Percentiles rank a stretch among this genome's conserved stretches.
These are phyloP conservation scores for Hedya salicella DNA, from an alignment of 2,888 invertebrate species.

Conservation along the genomic window DNA sequence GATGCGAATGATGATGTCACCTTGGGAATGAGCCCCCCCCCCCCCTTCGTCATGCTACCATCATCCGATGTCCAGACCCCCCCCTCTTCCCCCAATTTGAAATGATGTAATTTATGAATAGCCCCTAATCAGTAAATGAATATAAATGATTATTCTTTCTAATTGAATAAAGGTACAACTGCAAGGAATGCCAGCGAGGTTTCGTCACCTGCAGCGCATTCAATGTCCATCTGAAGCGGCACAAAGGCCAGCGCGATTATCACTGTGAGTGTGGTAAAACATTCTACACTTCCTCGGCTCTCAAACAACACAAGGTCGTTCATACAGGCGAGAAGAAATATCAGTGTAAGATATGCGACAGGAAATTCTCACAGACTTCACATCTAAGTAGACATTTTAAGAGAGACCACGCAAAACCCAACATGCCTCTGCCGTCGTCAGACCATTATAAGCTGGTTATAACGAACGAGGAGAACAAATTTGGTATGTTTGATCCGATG, in stretches of 20 bases:
- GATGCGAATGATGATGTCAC: too few relatives aligned
- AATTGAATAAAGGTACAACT: constrained; percentile 64
- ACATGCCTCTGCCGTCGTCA: constrained; percentile 66
- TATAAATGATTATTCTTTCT: not conserved
- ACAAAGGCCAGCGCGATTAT: constrained; percentile 77
- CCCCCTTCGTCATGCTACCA: too few relatives aligned
- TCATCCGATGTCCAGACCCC: too few relatives aligned
- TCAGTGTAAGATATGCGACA: constrained; percentile 76
- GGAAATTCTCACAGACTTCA: constrained; percentile 77
- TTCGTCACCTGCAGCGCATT: constrained; percentile 77
- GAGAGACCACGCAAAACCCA: constrained; percentile 71
- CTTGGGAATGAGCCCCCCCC: too few relatives aligned
- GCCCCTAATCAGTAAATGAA: too few relatives aligned
- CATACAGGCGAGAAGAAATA: constrained; percentile 80
- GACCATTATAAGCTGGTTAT: constrained; percentile 65
- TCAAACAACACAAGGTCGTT: constrained; percentile 77
- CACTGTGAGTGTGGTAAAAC: constrained; percentile 79
- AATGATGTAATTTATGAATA: too few relatives aligned
- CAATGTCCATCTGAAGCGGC: constrained; percentile 75
- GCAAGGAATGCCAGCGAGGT: constrained; percentile 73
- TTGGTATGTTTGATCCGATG: constrained; percentile 53
- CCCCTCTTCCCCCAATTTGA: too few relatives aligned
- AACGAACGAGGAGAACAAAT: constrained; percentile 52
- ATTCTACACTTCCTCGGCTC: constrained; percentile 76
- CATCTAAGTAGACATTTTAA: constrained; percentile 77